Evolutionary conservation across 1,140 invertebrate genomes (phyloP).

Genomic region (Papilio aristodemus): DNA sequence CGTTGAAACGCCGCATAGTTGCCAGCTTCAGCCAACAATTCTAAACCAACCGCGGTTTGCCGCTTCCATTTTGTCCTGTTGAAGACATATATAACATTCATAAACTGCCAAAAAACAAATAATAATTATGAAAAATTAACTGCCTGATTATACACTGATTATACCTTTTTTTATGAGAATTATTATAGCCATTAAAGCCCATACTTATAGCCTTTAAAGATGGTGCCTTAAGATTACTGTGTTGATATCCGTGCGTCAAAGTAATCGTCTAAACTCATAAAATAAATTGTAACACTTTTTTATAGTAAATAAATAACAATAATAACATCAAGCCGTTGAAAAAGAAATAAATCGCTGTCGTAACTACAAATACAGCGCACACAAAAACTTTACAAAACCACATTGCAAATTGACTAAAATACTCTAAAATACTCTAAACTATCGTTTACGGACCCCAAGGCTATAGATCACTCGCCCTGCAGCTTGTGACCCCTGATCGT

Average conservation of each 20-base stretch:
- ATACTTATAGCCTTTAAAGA: too few relatives aligned
- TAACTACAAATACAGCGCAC: slow-evolving; percentile 53
- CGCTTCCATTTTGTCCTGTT: slow-evolving; percentile 99
- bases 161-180: too few relatives aligned
- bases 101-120: too few relatives aligned
- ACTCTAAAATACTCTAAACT: slow-evolving; percentile 72
- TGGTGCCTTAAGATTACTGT: too few relatives aligned
- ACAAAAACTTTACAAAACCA: slow-evolving; percentile 55
- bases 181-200: too few relatives aligned
- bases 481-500: slow-evolving; percentile 70
- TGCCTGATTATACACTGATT: too few relatives aligned
- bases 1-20: slow-evolving; percentile 98
- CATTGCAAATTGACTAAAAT: slow-evolving; percentile 68
- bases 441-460: slow-evolving; percentile 61
- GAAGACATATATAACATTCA: too few relatives aligned
- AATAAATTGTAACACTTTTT: not conserved
- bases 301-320: not conserved
- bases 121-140: too few relatives aligned
- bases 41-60: slow-evolving; percentile 97
- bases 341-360: slow-evolving; percentile 35
- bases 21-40: slow-evolving; percentile 96
- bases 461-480: slow-evolving; percentile 43
- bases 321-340: slow-evolving; percentile 18
- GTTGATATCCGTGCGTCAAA: too few relatives aligned
- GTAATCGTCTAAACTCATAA: too few relatives aligned